Evolutionary conservation across 2,113 vertebrate genomes (phyloP).

Genomic region (Pelecanus crispus): DNA sequence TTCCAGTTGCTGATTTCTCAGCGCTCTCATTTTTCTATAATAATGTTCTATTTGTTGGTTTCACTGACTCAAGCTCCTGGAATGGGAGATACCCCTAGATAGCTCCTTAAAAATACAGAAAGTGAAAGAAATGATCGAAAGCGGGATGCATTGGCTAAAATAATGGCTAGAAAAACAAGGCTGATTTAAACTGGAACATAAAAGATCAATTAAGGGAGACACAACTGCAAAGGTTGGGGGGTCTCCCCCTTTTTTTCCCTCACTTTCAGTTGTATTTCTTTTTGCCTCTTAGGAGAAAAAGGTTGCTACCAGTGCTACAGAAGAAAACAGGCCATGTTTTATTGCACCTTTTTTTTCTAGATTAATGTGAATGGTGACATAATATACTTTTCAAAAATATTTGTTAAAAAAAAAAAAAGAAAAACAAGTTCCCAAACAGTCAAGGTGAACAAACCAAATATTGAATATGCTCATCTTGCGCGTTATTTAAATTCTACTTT

Average conservation of each 20-base stretch:
- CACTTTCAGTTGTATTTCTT: neutral
- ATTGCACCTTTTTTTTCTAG: neutral
- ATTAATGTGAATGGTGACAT: neutral
- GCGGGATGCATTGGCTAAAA: conserved; percentile 5
- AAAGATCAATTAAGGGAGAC: conserved; percentile 53
- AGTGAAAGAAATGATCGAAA: conserved; percentile 39
- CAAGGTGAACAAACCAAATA: neutral
- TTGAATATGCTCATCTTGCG: neutral
- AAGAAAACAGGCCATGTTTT: neutral
- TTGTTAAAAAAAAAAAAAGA: neutral
- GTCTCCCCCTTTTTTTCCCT: neutral
- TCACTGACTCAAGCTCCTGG: conserved; percentile 1
- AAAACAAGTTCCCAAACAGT: neutral
- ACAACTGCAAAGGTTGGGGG: neutral
- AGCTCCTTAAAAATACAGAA: conserved; percentile 29
- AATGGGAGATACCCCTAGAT: conserved; percentile 10
- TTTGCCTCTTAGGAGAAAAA: neutral
- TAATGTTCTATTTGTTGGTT: conserved; percentile 57
- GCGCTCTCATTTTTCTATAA: conserved; percentile 55
- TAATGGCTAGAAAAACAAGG: conserved; percentile 34
- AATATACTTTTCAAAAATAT: neutral
- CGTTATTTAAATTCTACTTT: conserved; percentile 25
- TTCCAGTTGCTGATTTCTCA: conserved; percentile 88
- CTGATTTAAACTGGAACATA: conserved; percentile 38
- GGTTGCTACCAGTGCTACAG: neutral